Evolutionary conservation across 2,888 invertebrate genomes (phyloP), one percentile per base, ranked within the genome.

Genomic region (Saturnia japonica): DNA sequence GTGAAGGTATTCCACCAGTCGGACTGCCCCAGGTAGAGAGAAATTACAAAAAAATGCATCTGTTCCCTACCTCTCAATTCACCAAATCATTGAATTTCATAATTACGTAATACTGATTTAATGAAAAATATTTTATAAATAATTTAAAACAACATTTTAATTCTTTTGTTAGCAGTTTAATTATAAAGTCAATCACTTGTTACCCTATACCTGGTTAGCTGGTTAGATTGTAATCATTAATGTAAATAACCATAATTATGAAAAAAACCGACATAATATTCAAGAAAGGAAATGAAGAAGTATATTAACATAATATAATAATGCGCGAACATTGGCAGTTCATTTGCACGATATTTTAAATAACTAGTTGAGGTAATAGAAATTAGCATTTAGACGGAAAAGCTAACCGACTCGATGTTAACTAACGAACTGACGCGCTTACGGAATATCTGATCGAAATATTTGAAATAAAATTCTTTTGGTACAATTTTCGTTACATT

Each of bases 371-470:
- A 16, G 40, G 64, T 64, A 40, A 64, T 11, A 64, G n/a, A 64
- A 64, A 64, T 64, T 64, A 64, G 64, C 64, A 64, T 64, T 64
- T 64, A 34, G 64, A 40, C 19, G n/a, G 40, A 64, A 64, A 40
- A 22, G 34, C 64, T 40, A 64, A 40, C 64, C 0, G 57, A 57
- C 57, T 25, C 57, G 4, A 57, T 25, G 25, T 25, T 64, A 40
- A 64, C 40, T 64, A 64, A 64, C 64, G 64, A 64, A 64, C 64
- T 40, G 34, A 64, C 40, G n/a, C n/a, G 64, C 34, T 40, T 64
- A 40, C 16, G 34, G 64, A 9, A 40, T 64, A 40, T 40, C 19
- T n/a, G 64, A 64, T 40, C 19, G 40, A 64, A 64, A 57, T 57
- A 14, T 25, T 12, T 19, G 47, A 19, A 19, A 51, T 1, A 43